Evolutionary conservation across 2,888 invertebrate genomes (phyloP).

Genomic region (Spisula solida): DNA sequence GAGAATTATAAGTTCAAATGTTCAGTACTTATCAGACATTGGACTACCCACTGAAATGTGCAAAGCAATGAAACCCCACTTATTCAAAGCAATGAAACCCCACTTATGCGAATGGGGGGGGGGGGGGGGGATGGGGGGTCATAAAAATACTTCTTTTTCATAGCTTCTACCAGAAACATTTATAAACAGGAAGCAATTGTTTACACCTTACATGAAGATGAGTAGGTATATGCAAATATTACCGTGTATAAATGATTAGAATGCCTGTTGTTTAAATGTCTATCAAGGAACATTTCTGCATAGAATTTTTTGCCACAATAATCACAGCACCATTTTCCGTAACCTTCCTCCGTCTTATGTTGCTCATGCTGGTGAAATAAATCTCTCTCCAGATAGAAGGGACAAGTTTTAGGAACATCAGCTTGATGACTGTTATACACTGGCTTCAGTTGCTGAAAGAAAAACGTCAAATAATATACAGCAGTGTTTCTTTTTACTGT

Average conservation of each 20-base stretch:
- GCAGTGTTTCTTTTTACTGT: too few species aligned
- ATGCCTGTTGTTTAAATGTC: slow-evolving; percentile 84
- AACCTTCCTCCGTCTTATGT: slow-evolving; percentile 80
- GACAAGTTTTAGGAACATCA: slow-evolving; percentile 77
- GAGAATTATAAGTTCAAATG: too few species aligned
- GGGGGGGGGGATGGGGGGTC: too few species aligned
- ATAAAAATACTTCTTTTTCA: background rate
- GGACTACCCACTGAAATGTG: too few species aligned
- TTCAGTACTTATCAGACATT: too few species aligned
- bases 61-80: too few species aligned
- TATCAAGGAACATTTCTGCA: slow-evolving; percentile 83
- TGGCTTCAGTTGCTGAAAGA: slow-evolving; percentile 77
- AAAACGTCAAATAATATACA: background rate
- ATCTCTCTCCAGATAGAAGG: slow-evolving; percentile 78
- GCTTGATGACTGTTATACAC: slow-evolving; percentile 66
- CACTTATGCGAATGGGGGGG: too few species aligned
- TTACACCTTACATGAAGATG: too few species aligned
- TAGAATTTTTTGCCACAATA: slow-evolving; percentile 85
- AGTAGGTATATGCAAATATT: slow-evolving; percentile 21
- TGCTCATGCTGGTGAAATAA: slow-evolving; percentile 80
- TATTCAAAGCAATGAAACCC: too few species aligned
- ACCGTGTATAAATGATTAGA: slow-evolving; percentile 77
- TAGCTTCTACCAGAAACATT: background rate
- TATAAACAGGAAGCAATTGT: background rate
- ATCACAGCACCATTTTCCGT: slow-evolving; percentile 83